Conservation (phyloP, 2,888 invertebrate species). For the Leptarthrus brevirostris region DNA sequence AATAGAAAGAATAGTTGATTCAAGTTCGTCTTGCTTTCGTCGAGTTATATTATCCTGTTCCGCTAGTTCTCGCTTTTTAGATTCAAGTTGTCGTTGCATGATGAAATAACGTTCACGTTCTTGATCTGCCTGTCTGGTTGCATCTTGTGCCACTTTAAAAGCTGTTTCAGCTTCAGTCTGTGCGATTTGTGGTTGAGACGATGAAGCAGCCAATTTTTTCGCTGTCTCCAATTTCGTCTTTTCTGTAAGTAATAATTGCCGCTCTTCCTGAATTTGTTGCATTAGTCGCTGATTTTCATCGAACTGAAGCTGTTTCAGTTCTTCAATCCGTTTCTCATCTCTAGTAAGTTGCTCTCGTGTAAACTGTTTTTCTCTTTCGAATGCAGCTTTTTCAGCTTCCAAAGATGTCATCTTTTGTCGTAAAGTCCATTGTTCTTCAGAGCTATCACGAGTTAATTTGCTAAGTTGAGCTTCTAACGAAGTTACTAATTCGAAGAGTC, state of each 20-base stretch:
- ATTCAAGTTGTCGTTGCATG: conserved; percentile 63
- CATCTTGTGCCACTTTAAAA: conserved; percentile 64
- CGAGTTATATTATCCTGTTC: conserved; percentile 62
- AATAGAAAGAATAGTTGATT: conserved; percentile 59
- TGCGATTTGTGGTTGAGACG: conserved; percentile 58
- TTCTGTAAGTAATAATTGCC: conserved; percentile 60
- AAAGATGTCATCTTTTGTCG: conserved; percentile 64
- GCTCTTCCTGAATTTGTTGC: conserved; percentile 63
- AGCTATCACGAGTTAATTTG: conserved; percentile 62
- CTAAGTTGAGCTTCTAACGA: conserved; percentile 63
- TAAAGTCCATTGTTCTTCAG: conserved; percentile 66
- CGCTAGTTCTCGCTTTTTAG: conserved; percentile 61
- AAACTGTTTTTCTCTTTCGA: conserved; percentile 64
- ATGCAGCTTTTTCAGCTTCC: conserved; percentile 63
- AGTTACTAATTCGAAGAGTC: conserved; percentile 64
- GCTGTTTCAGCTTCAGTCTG: conserved; percentile 63
- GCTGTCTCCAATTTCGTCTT: conserved; percentile 62
- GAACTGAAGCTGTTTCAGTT: conserved; percentile 62
- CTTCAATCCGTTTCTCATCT: conserved; percentile 64
- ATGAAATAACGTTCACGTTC: conserved; percentile 64
- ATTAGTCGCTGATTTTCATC: conserved; percentile 61
- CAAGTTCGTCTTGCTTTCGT: conserved; percentile 63
- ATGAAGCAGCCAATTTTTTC: conserved; percentile 58
- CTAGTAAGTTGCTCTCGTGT: conserved; percentile 62
- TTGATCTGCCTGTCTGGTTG: conserved; percentile 63